These are phyloP conservation scores for Girardinus metallicus DNA, from an alignment of 2,797 vertebrate genomes.

Conservation along the genomic window DNA sequence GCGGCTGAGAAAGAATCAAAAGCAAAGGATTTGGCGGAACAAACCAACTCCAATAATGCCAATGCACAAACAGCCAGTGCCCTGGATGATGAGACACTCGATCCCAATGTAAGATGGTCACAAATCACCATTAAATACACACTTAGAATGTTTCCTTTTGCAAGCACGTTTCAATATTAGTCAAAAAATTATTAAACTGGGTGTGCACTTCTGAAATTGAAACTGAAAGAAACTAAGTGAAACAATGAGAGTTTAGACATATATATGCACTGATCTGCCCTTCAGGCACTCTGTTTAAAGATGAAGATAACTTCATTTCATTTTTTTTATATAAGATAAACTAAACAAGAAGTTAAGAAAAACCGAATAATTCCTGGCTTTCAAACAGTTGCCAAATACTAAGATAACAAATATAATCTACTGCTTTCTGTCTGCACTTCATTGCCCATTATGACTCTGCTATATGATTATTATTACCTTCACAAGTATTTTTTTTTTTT, in stretches of 20 bases:
- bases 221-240: background rate
- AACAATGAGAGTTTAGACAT: background rate
- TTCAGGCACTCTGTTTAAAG: background rate
- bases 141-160: conserved; percentile 38
- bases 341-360: background rate
- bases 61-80: conserved; percentile 39
- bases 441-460: background rate
- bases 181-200: background rate
- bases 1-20: conserved; percentile 91
- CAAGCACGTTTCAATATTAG: background rate
- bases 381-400: too few species aligned
- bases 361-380: background rate
- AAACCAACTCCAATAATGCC: conserved; percentile 85
- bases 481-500: background rate
- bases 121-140: background rate
- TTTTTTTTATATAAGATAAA: background rate
- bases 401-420: background rate
- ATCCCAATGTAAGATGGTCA: conserved; percentile 89
- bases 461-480: background rate
- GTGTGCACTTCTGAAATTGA: background rate
- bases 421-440: background rate
- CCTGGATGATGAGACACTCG: conserved; percentile 90
- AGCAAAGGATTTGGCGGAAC: conserved; percentile 70
- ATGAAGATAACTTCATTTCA: background rate
- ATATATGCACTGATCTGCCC: background rate